A percentile compares a stretch with the other conserved stretches of the same genome.
These are phyloP conservation scores for Lasioglossum baleicum DNA, from an alignment of 1,140 invertebrate species.

Conservation along the genomic window DNA sequence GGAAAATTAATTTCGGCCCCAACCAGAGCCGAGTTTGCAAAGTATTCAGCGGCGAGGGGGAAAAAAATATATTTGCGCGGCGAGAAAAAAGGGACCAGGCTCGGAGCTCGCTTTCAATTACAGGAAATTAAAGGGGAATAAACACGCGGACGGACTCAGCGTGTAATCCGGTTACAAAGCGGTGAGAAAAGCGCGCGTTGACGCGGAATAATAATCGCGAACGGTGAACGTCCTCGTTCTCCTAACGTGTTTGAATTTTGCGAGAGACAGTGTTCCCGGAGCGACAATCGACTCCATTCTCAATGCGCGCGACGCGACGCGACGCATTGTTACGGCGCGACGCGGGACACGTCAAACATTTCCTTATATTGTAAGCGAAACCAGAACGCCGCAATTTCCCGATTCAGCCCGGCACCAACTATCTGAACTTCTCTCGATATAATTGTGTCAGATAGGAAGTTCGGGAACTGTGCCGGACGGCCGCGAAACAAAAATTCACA, in stretches of 20 bases:
- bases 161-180: background rate
- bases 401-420: slow-evolving; percentile 23
- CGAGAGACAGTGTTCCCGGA: background rate
- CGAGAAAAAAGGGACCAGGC: no score
- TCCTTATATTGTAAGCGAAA: slow-evolving; percentile 45
- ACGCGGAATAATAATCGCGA: background rate
- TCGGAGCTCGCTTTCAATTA: background rate
- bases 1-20: background rate
- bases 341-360: slow-evolving; percentile 16
- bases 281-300: background rate
- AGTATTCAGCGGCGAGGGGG: no score
- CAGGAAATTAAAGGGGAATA: background rate
- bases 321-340: slow-evolving; percentile 5
- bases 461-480: slow-evolving; percentile 37
- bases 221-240: background rate
- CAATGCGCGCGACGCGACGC: background rate
- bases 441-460: slow-evolving; percentile 47
- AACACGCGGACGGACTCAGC: background rate
- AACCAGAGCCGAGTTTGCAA: no score
- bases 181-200: background rate
- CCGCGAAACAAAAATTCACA: slow-evolving; percentile 38
- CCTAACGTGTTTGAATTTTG: background rate
- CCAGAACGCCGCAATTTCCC: slow-evolving; percentile 38
- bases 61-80: no score
- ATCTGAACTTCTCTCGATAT: slow-evolving; percentile 46